Evolutionary conservation across 2,888 invertebrate species (phyloP), one percentile per base, ranked within the genome.

Genomic region (Erannis defoliaria): DNA sequence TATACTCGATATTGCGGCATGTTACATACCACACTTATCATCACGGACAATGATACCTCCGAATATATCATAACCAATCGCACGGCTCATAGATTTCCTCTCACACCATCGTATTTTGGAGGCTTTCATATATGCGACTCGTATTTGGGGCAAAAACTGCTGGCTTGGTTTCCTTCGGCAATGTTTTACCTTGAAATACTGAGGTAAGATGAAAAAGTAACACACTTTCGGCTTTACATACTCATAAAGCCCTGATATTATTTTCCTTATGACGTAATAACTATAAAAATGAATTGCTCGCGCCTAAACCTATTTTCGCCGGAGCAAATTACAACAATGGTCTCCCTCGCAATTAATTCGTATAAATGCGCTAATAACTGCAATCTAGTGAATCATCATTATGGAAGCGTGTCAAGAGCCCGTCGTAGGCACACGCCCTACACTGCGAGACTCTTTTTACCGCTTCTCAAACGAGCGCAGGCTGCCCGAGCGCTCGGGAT

Each of bases 361-460:
- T 76, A 71, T 75, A 78, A 80, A 77, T 75, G 75, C 70, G 71
- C 74, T 81, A 81, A 81, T 83, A 81, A 81, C 76, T 75, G 77
- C 79, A 81, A 82, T 82, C 71, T 76, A 80, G 77, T 81, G 77
- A 84, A 81, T 85, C 77, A 80, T 82, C 75, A 87, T 85, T 83
- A 85, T 80, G 82, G 74, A 84, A 85, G 73, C 70, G 77, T 88
- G 85, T 87, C 85, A 86, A 86, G 85, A 73, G 82, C 68, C 68
- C 72, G 81, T 76, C 81, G 73, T 67, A 66, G 70, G 74, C 80
- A 81, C 74, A 72, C 74, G 72, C 73, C 66, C 71, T 58, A 55
- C 60, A 66, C 68, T 64, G 18, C 42, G 59, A 59, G 55, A 56
- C 51, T 69, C 71, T 68, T 71, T 71, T 73, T 71, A 59, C 68